Conservation (phyloP, 2,888 invertebrate genomes). For the Temnothorax rugatulus region DNA sequence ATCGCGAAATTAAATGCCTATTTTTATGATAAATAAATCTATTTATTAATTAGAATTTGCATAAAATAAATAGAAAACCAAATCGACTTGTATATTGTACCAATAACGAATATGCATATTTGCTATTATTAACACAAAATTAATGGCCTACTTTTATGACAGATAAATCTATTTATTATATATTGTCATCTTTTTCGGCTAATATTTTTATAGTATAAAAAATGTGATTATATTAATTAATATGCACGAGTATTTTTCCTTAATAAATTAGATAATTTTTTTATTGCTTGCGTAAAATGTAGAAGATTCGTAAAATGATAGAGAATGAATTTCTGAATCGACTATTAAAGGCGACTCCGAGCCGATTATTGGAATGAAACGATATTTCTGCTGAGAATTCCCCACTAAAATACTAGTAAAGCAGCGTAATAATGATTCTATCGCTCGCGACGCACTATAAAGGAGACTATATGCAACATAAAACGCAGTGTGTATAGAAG, state of each 20-base stretch:
- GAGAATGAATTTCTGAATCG: background rate
- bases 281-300: background rate
- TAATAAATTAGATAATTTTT: background rate
- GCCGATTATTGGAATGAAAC: constrained; percentile 17
- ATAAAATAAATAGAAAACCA: background rate
- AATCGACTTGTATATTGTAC: background rate
- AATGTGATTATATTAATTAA: background rate
- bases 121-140: background rate
- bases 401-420: constrained; percentile 22
- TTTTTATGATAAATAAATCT: constrained; percentile 15
- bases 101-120: background rate
- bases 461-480: constrained; percentile 26
- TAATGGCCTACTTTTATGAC: background rate
- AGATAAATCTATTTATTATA: background rate
- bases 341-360: constrained; percentile 3
- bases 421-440: constrained; percentile 36
- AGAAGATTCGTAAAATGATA: background rate
- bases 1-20: background rate
- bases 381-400: background rate
- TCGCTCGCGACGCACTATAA: constrained; percentile 25
- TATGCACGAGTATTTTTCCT: background rate
- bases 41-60: constrained; percentile 1
- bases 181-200: background rate
- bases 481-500: constrained; percentile 21
- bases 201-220: background rate